These are phyloP conservation scores for Otus sunia DNA, from an alignment of 2,113 vertebrate species.

Conservation along the genomic window DNA sequence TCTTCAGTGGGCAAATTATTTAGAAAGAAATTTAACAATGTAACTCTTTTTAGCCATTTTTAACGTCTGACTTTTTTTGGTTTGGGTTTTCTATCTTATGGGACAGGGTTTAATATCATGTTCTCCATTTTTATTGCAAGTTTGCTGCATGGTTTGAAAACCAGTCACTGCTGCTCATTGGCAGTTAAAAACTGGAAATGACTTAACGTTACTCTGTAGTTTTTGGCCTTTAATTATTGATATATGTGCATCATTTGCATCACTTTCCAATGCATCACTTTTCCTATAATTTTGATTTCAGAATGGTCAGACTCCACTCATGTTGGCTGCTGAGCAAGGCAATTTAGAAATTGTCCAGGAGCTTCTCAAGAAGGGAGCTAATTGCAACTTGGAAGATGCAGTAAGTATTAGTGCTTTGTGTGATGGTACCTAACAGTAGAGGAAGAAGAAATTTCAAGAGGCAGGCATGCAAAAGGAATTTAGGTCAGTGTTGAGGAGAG, in stretches of 20 bases:
- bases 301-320: slow-evolving; percentile 94
- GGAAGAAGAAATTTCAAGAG: not conserved
- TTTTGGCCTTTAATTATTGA: not conserved
- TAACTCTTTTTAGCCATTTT: not conserved
- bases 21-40: not conserved
- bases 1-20: not conserved
- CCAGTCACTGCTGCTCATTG: not conserved
- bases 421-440: not conserved
- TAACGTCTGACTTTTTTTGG: not conserved
- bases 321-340: slow-evolving; percentile 95
- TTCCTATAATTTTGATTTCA: slow-evolving; percentile 50
- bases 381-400: slow-evolving; percentile 91
- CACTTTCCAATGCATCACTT: not conserved
- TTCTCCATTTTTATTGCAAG: not conserved
- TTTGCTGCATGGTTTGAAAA: not conserved
- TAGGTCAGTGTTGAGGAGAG: not conserved
- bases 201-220: not conserved
- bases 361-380: slow-evolving; percentile 91
- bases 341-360: slow-evolving; percentile 94
- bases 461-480: not conserved
- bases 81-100: not conserved
- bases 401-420: slow-evolving; percentile 71
- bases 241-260: not conserved
- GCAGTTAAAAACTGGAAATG: not conserved
- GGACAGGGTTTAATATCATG: not conserved